Percentiles rank a stretch among this genome's conserved stretches.
Evolutionary conservation across 35 echinoderm and acorn worm genomes (phyloP).

Genomic region (Anneissia japonica): DNA sequence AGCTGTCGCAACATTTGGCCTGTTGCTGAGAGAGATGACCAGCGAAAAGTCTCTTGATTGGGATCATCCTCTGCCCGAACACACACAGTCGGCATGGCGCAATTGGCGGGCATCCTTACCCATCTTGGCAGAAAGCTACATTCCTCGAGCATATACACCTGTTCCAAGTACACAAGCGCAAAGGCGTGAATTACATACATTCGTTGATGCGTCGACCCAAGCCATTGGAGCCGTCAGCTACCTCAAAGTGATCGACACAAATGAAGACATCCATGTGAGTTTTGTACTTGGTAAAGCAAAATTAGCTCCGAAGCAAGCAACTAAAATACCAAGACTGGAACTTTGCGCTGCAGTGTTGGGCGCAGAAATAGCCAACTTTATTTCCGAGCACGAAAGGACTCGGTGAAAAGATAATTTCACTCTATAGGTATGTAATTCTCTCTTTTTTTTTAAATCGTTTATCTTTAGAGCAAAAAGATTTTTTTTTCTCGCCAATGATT

Average conservation of each 20-base stretch:
- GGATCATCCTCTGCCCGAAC: constrained; percentile 37
- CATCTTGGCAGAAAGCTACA: neutral
- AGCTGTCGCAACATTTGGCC: constrained; percentile 22
- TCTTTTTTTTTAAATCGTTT: too few species aligned
- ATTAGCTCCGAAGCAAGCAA: neutral
- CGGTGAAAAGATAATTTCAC: too few species aligned
- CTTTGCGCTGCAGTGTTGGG: neutral
- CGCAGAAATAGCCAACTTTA: neutral
- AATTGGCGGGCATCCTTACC: constrained; percentile 4
- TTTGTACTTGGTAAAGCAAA: constrained; percentile 2
- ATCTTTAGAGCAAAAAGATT: too few species aligned
- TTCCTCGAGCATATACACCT: neutral
- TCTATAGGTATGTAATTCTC: too few species aligned
- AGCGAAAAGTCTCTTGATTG: constrained; percentile 13
- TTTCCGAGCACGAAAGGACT: too few species aligned
- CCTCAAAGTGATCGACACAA: neutral
- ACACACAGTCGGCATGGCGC: constrained; percentile 6
- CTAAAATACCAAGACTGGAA: neutral
- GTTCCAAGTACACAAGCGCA: neutral
- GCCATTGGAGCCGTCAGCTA: neutral
- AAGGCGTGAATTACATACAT: neutral
- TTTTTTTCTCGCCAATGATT: too few species aligned
- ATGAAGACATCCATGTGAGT: neutral
- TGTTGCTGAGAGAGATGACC: constrained; percentile 29
- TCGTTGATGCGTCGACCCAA: neutral